A percentile compares a stretch with the other conserved stretches of the same genome.
These are phyloP conservation scores for Cryptosula pallasiana DNA, from an alignment of 2,888 invertebrate species.

Conservation along the genomic window DNA sequence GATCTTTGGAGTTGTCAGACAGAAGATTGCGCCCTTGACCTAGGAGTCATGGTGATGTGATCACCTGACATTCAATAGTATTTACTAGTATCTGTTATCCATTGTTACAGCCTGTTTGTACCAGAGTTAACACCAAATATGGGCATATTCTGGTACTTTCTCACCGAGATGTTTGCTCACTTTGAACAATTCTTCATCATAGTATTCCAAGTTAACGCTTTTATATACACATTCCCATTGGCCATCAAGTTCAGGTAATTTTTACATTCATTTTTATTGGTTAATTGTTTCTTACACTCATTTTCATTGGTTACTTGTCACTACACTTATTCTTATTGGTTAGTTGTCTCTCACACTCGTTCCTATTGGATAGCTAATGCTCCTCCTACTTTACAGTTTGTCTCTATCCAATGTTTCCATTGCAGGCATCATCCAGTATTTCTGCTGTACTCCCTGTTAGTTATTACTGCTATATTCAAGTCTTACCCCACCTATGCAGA, in stretches of 20 bases:
- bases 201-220: constrained; percentile 92
- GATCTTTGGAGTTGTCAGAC: too few relatives aligned
- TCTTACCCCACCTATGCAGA: constrained; percentile 96
- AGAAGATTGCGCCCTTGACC: too few relatives aligned
- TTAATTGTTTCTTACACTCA: background rate
- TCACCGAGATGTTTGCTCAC: constrained; percentile 99
- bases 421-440: constrained; percentile 53
- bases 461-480: constrained; percentile 81
- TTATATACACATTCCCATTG: constrained; percentile 84
- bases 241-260: constrained; percentile 56
- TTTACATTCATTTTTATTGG: background rate
- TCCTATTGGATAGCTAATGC: too few relatives aligned
- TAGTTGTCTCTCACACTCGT: too few relatives aligned
- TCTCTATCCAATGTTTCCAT: too few relatives aligned
- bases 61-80: too few relatives aligned
- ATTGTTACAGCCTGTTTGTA: constrained; percentile 68
- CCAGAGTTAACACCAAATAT: constrained; percentile 94
- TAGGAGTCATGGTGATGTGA: too few relatives aligned
- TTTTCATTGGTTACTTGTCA: background rate
- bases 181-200: constrained; percentile 90
- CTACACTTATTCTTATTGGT: background rate
- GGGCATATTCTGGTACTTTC: constrained; percentile 99
- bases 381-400: background rate
- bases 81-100: too few relatives aligned
- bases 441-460: constrained; percentile 54